Base-by-base conservation (phyloP, 2,888 invertebrate species). In the Sarcophaga variegata region DNA sequence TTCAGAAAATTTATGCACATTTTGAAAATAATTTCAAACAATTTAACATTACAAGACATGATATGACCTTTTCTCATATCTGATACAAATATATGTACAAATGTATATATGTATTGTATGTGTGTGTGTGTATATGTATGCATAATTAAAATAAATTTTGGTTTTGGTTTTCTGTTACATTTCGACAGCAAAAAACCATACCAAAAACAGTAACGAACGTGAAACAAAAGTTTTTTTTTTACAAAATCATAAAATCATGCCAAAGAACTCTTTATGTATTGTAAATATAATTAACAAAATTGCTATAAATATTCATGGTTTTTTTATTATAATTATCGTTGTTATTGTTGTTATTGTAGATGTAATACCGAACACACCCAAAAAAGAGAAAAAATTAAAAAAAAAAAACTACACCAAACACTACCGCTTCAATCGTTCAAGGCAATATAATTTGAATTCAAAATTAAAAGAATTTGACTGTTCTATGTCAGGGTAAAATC, bases 401-500 rank as follows among this genome's bases (percentile, higher is more conserved):
- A 27, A 37, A 37, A 37, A 37, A 37, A 37, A 37, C 0, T 37
- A 2, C 37, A 37, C 37, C 37, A 37, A 67, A 70, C 25, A 47
- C 70, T 64, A 37, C 45, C 45, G 64, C 70, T 66, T 37, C 17
- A 54, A 54, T 54, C 17, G 22, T 80, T 84, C 70, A 80, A 84
- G 80, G 70, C 49, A 47, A 84, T 79, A 54, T 14, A 63, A n/a
- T 67, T 62, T 67, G 0, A 54, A 74, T 83, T 79, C 0, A 64
- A 47, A 60, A 71, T 20, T 75, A 75, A 54, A 75, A 67, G 37
- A 71, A 76, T 71, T 66, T 64, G 10, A 25, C 17, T 76, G 10
- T 84, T 84, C 80, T 80, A 76, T 80, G 84, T 71, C 70, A 80
- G 47, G 84, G 70, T 66, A 60, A 66, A 76, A 70, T 69, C 11